Evolutionary conservation across 2,113 vertebrate genomes (phyloP).

Genomic region (Microtus ochrogaster): DNA sequence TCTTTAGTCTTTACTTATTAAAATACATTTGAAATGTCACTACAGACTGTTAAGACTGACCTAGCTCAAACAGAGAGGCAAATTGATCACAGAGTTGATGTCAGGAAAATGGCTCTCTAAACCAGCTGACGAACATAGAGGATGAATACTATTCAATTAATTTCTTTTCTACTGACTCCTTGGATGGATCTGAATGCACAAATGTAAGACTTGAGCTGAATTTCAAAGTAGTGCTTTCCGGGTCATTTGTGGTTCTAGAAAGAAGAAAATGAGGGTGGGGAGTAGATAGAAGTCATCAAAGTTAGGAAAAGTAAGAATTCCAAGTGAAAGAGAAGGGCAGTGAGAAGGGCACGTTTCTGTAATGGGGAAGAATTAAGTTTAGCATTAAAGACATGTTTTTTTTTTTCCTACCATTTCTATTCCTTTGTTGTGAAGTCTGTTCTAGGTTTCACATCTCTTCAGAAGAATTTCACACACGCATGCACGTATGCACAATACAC

Average conservation of each 20-base stretch:
- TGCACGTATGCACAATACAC: no score
- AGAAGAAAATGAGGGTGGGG: not conserved
- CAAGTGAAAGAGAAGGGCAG: not conserved
- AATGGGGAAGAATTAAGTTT: not conserved
- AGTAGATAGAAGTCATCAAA: not conserved
- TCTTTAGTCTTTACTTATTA: no score
- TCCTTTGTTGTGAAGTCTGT: constrained; percentile 25
- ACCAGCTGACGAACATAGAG: not conserved
- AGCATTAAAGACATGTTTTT: not conserved
- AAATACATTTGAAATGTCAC: no score
- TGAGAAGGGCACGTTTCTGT: not conserved
- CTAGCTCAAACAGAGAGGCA: not conserved
- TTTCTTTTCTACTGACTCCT: constrained; percentile 15
- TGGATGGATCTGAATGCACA: constrained; percentile 12
- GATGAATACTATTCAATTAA: not conserved
- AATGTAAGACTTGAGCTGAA: constrained; percentile 29
- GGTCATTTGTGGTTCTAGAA: constrained; percentile 19
- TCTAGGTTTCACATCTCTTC: not conserved
- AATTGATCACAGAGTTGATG: constrained; percentile 1
- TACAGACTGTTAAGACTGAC: not conserved
- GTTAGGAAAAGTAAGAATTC: not conserved
- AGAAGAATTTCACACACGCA: not conserved
- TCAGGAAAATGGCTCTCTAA: not conserved
- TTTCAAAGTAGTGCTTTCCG: constrained; percentile 49
- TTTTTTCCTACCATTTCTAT: not conserved